Evolutionary conservation across 2,797 vertebrate genomes (phyloP), one percentile per base, ranked within the genome.

Genomic region (Eleutherodactylus coqui): DNA sequence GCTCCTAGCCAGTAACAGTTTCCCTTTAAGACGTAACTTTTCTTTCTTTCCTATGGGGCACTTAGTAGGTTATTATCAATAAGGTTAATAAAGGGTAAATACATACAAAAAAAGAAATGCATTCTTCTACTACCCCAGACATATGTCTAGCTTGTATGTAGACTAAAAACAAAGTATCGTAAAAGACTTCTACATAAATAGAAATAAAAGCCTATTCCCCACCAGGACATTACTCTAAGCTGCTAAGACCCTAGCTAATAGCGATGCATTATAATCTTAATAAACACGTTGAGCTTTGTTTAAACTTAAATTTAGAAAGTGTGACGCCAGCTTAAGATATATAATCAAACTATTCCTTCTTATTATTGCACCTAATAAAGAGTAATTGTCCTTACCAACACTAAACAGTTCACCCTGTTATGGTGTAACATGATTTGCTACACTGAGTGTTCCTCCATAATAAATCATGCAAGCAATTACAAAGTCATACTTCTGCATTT

Each of bases 401-500:
- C 82, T 75, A 64, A 79, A 75, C 86, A 73, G 75, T 51, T 79
- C 76, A 47, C 86, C 82, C 67, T 6, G 27, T 43, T 64, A 29
- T 49, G 49, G 41, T 32, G 87, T 81, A 86, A 83, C 62, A 86
- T 81, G 9, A 90, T 83, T 85, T 89, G 88, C 89, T 89, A 87
- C 5, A 86, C 87, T 58, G 64, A 72, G 86, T 89, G 81, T 77
- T 24, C 90, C 89, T 90, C 85, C 86, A 88, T 80, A 88, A 89
- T 91, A 90, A 93, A 90, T 92, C 90, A 91, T 73, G 75, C 85
- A 72, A 88, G 90, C 90, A 90, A 92, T 92, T 90, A 90, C 90
- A 91, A 76, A 90, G 88, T 89, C 86, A 88, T 87, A 81, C 60
- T 89, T 89, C 49, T 90, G 89, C 85, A 89, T 92, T 91, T 89